Conservation (phyloP, 2,797 vertebrate genomes). For the Bovichtus diacanthus region DNA sequence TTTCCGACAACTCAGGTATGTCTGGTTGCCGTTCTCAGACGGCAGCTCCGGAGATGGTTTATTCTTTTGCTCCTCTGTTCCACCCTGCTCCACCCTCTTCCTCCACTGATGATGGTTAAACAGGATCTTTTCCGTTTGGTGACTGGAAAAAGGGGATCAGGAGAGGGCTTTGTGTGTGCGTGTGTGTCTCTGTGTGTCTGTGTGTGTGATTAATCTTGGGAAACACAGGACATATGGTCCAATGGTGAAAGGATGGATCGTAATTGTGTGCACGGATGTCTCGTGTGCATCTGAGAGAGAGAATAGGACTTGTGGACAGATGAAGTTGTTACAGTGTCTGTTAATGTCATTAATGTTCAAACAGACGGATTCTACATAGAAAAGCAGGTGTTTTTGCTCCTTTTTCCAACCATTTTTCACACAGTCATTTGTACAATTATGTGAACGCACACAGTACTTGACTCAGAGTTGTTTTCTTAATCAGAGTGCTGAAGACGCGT, state of each 20-base stretch:
- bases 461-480: constrained; percentile 12
- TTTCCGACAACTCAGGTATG: constrained; percentile 98
- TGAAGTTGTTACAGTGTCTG: constrained; percentile 50
- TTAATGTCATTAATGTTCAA: constrained; percentile 59
- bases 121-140: constrained; percentile 69
- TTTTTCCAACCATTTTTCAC: constrained; percentile 55
- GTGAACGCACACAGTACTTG: not conserved
- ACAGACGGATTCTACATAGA: constrained; percentile 38
- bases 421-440: constrained; percentile 32
- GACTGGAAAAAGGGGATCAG: constrained; percentile 68
- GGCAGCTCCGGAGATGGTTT: constrained; percentile 48
- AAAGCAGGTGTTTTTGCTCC: constrained; percentile 69
- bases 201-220: constrained; percentile 22
- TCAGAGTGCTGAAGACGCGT: too few relatives aligned
- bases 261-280: constrained; percentile 29
- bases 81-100: constrained; percentile 53
- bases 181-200: constrained; percentile 1
- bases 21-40: constrained; percentile 54
- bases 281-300: constrained; percentile 37
- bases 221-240: constrained; percentile 32
- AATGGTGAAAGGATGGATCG: constrained; percentile 25
- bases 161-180: constrained; percentile 14
- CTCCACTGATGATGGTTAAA: constrained; percentile 63
- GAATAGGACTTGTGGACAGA: constrained; percentile 22
- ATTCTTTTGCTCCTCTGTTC: constrained; percentile 62